Evolutionary conservation across 2,888 invertebrate species (phyloP).

Genomic region (Drosophila demipolita): DNA sequence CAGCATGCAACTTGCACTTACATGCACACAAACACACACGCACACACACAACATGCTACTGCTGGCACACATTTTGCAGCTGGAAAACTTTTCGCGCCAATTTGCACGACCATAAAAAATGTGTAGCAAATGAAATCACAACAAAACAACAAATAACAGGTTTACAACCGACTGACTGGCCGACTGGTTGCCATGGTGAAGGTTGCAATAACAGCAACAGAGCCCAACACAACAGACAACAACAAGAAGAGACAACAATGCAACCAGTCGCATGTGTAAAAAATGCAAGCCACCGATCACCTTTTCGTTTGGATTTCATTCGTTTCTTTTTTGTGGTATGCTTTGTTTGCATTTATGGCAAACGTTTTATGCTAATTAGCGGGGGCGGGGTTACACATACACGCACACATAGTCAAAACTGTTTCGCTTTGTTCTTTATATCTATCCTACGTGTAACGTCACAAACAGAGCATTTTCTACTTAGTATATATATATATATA

Average conservation of each 20-base stretch:
- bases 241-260: constrained; percentile 36
- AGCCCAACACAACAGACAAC: constrained; percentile 26
- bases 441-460: constrained; percentile 25
- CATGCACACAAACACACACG: constrained; percentile 18
- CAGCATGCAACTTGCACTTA: constrained; percentile 35
- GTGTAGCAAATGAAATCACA: constrained; percentile 63
- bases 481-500: constrained; percentile 20
- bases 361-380: constrained; percentile 62
- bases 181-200: constrained; percentile 72
- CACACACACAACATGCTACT: constrained; percentile 12
- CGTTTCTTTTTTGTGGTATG: constrained; percentile 20
- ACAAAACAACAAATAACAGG: constrained; percentile 65
- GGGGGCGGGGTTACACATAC: constrained; percentile 29
- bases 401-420: constrained; percentile 35
- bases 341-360: constrained; percentile 40
- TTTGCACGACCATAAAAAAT: constrained; percentile 61
- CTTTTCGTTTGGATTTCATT: constrained; percentile 22
- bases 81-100: constrained; percentile 76
- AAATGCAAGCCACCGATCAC: constrained; percentile 54
- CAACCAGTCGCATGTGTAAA: constrained; percentile 48
- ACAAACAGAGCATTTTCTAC: constrained; percentile 48
- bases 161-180: constrained; percentile 71
- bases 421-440: constrained; percentile 71
- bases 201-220: constrained; percentile 61
- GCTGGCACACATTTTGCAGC: constrained; percentile 72